Evolutionary conservation across 2,113 vertebrate genomes (phyloP).

Genomic region (Oncorhynchus nerka): DNA sequence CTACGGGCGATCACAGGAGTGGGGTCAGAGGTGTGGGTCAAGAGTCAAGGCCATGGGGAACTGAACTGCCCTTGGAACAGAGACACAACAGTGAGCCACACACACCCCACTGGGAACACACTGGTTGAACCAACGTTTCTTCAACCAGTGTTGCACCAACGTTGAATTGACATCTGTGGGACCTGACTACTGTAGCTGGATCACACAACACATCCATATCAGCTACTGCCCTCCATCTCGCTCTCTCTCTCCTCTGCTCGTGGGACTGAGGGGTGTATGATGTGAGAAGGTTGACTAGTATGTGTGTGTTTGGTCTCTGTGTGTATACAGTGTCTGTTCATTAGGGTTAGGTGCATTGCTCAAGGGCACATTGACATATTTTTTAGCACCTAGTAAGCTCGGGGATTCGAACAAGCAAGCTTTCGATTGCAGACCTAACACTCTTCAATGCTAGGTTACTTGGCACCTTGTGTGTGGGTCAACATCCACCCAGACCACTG

Average conservation of each 20-base stretch:
- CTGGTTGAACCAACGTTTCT: background rate
- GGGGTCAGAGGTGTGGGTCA: background rate
- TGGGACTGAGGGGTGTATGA: conserved; percentile 27
- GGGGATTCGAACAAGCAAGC: no score
- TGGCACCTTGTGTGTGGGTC: no score
- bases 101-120: conserved; percentile 18
- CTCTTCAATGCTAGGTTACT: no score
- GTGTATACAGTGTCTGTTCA: background rate
- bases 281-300: conserved; percentile 64
- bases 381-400: no score
- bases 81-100: conserved; percentile 57
- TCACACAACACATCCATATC: background rate
- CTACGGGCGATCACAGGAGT: background rate
- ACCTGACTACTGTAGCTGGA: conserved; percentile 36
- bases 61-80: conserved; percentile 38
- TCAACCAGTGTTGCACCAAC: no score
- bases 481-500: no score
- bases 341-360: conserved; percentile 6
- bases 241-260: conserved; percentile 1
- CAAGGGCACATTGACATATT: no score
- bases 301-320: conserved; percentile 6
- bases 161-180: background rate
- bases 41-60: conserved; percentile 26
- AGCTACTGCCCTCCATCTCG: conserved; percentile 1
- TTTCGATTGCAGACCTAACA: no score